Evolutionary conservation across 2,797 vertebrate species (phyloP).

Genomic region (Mormyrus hasselquistii): DNA sequence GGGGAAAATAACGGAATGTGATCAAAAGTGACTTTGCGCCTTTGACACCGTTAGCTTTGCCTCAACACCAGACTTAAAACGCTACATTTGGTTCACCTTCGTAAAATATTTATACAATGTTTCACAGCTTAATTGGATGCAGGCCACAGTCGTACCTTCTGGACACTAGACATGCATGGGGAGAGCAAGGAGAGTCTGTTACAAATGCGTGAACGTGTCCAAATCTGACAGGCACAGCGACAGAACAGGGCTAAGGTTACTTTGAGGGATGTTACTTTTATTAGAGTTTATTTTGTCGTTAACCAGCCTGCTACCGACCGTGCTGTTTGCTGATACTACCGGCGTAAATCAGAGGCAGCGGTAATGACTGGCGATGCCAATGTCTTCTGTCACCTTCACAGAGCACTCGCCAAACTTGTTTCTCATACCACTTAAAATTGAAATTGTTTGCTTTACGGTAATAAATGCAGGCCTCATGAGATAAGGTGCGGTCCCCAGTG

Average conservation of each 20-base stretch:
- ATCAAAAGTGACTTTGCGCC: not conserved
- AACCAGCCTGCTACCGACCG: not conserved
- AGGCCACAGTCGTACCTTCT: not conserved
- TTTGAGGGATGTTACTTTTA: not conserved
- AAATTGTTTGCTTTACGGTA: slow-evolving; percentile 1
- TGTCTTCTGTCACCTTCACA: not conserved
- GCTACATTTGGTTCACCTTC: not conserved
- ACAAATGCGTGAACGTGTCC: not conserved
- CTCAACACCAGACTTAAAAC: not conserved
- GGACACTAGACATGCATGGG: not conserved
- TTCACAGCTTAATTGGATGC: not conserved
- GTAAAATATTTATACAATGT: not conserved
- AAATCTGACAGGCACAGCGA: not conserved
- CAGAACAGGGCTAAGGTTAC: not conserved
- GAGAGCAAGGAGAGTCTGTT: not conserved
- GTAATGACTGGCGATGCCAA: not conserved
- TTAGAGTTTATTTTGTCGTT: not conserved
- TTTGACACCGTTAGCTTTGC: not conserved
- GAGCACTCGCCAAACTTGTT: not conserved
- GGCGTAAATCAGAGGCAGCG: not conserved
- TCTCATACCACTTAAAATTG: not conserved
- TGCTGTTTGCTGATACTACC: not conserved
- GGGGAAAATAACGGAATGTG: not conserved
- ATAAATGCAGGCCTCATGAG: not conserved
- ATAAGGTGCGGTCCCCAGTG: not conserved